Conservation (phyloP, 64 coral and sea anemone genomes). For the Actinia tenebrosa region DNA sequence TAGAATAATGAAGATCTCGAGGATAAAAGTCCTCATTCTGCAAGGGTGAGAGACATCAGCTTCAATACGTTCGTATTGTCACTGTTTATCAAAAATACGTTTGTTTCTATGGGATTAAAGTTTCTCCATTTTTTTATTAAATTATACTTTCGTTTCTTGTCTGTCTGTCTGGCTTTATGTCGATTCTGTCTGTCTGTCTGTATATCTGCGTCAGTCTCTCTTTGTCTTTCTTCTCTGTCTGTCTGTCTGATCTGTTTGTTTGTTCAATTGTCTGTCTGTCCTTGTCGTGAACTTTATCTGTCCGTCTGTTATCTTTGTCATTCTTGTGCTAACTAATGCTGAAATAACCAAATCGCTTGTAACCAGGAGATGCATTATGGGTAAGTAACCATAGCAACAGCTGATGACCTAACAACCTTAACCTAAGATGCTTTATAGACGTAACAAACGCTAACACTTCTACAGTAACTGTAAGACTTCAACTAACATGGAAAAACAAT, state of each 20-base stretch:
- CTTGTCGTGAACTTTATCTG: not conserved
- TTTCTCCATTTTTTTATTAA: too few relatives aligned
- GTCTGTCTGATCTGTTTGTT: not conserved
- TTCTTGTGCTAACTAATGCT: not conserved
- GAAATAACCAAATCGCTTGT: not conserved
- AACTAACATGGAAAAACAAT: not conserved
- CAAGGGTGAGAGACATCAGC: too few relatives aligned
- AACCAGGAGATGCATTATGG: not conserved
- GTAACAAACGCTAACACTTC: not conserved
- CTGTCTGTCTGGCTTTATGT: not conserved
- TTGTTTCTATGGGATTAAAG: not conserved
- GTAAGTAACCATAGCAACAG: slow-evolving; percentile 20
- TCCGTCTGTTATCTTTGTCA: not conserved
- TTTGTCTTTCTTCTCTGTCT: not conserved
- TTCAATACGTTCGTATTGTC: too few relatives aligned
- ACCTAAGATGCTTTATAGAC: not conserved
- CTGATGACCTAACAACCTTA: slow-evolving; percentile 3
- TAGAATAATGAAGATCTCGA: not conserved
- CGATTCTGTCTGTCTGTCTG: not conserved
- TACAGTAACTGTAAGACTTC: not conserved
- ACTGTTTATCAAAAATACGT: not conserved
- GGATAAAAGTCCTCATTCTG: not conserved
- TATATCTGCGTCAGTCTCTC: not conserved
- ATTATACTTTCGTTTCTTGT: not conserved
- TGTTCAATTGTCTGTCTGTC: not conserved